Percentiles rank a stretch among this genome's conserved stretches.
Evolutionary conservation across 1,140 invertebrate genomes (phyloP).

Genomic region (Eumaeus atala): DNA sequence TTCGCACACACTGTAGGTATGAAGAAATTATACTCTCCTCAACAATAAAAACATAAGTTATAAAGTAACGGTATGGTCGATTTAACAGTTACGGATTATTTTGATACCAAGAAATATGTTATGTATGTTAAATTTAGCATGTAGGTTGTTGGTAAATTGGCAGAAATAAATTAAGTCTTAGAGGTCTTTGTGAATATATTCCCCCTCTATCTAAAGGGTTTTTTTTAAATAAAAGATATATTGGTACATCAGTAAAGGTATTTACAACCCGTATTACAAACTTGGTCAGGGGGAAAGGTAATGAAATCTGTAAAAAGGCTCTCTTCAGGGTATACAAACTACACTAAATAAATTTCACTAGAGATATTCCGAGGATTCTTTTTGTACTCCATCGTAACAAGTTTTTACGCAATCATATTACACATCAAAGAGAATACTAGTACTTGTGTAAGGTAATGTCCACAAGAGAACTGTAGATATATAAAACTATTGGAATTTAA

Average conservation of each 20-base stretch:
- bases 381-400: background rate
- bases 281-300: slow-evolving; percentile 7
- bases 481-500: background rate
- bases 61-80: no score
- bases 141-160: no score
- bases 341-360: slow-evolving; percentile 6
- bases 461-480: background rate
- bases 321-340: slow-evolving; percentile 8
- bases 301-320: slow-evolving; percentile 6
- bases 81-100: no score
- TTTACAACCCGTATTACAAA: background rate
- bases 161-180: no score
- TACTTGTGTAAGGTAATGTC: background rate
- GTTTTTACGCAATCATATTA: slow-evolving; percentile 4
- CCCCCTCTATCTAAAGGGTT: background rate
- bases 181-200: background rate
- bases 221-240: slow-evolving; percentile 1
- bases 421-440: background rate
- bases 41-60: no score
- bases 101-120: no score
- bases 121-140: no score
- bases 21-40: no score
- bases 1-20: no score
- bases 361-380: background rate
- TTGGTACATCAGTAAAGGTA: background rate